Base-by-base conservation (phyloP, 2,113 vertebrate species). In the Ondatra zibethicus region DNA sequence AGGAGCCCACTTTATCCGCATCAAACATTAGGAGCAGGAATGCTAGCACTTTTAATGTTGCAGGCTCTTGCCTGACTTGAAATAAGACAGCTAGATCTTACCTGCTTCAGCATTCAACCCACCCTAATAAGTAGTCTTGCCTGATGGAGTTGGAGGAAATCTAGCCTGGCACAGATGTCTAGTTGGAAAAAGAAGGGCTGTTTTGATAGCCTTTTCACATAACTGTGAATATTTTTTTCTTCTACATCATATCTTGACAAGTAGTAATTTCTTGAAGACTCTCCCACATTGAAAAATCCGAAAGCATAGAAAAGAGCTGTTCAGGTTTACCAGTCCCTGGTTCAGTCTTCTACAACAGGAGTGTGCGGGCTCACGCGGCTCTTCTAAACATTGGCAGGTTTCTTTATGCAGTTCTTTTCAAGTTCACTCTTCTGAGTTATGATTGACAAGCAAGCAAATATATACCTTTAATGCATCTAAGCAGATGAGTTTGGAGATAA, bases 121-220 rank as follows among this genome's bases (percentile, higher is more conserved):
- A 19, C 61, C 58, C 11, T 81, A 63, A 81, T 63, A 87, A 87
- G 55, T 33, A 63, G 23, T 70, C 14, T 86, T 76, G 65, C 85
- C 1, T 42, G 25, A 80, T 82, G 73, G 27, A 31, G 29, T 25
- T 89, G 63, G 25, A 72, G 47, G 58, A 31, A 86, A 82, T 72
- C 23, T 82, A 17, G 65, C 65, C 13, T 94, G 17, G 27, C 4
- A 13, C 1, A 91, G 33, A 96, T 85, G 80, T 4, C 14, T 2
- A n/a, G 7, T 8, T 88, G 50, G 76, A 81, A 70, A 84, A 94
- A 29, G 27, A 70, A 66, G 29, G 2, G n/a, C 17, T 63, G 72
- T 65, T 94, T 96, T 85, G 66, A 70, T 66, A 61, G 42, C n/a
- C 23, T 89, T 96, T 95, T 72, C 39, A 90, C 55, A 70, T n/a